These are phyloP conservation scores for Bovichtus diacanthus DNA, from an alignment of 2,797 vertebrate species.

Conservation along the genomic window DNA sequence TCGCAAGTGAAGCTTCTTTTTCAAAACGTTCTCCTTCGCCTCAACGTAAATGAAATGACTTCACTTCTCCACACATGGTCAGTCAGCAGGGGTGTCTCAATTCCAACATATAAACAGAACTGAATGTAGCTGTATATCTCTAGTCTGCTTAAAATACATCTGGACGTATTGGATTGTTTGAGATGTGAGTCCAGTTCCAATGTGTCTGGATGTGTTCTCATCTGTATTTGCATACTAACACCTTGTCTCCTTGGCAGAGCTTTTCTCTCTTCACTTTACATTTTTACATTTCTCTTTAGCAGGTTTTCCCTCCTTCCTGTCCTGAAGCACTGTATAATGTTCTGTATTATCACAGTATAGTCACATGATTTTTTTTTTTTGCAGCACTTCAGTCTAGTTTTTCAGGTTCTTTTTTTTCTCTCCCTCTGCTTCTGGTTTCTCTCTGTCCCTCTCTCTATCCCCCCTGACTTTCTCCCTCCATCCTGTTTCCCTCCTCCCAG, in stretches of 20 bases:
- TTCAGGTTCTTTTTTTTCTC: constrained; percentile 65
- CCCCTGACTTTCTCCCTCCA: constrained; percentile 54
- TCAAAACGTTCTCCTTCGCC: background rate
- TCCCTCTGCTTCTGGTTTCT: constrained; percentile 23
- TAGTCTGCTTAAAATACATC: background rate
- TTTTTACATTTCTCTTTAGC: constrained; percentile 43
- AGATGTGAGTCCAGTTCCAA: constrained; percentile 21
- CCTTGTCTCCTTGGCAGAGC: constrained; percentile 41
- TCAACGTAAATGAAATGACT: background rate
- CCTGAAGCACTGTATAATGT: constrained; percentile 3
- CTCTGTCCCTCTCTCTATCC: constrained; percentile 27
- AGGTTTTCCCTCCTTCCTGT: constrained; percentile 57
- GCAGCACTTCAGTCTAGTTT: constrained; percentile 50
- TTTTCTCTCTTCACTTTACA: constrained; percentile 28
- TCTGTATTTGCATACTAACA: constrained; percentile 68
- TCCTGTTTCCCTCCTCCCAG: constrained; percentile 74
- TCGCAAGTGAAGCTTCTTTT: background rate
- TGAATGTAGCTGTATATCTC: background rate
- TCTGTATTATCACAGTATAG: constrained; percentile 17
- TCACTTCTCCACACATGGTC: background rate
- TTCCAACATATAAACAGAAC: background rate
- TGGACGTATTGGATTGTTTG: constrained; percentile 7
- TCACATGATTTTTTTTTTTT: constrained; percentile 26
- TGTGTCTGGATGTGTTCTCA: constrained; percentile 9
- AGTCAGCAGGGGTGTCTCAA: constrained; percentile 13